Conservation (phyloP, 1,140 invertebrate species). For the Dufourea novaeangliae region DNA sequence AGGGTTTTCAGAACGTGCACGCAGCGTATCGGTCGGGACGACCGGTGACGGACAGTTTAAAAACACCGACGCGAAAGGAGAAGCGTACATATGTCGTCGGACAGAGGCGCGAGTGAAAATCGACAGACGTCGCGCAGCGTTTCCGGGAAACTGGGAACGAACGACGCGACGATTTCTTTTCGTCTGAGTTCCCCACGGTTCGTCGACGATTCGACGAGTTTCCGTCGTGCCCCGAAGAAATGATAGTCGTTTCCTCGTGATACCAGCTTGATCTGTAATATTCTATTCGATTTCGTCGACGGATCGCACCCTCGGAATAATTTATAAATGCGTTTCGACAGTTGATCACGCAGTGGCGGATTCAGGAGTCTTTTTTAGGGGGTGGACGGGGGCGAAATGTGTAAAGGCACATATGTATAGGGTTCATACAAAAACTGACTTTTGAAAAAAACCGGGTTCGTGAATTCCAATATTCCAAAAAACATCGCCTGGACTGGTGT, state of each 20-base stretch:
- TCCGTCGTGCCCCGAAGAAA: too few species aligned
- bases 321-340: constrained; percentile 58
- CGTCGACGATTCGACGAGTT: too few species aligned
- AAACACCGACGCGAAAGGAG: constrained; percentile 26
- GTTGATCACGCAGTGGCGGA: constrained; percentile 67
- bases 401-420: too few species aligned
- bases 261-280: too few species aligned
- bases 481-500: too few species aligned
- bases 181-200: neutral
- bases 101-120: neutral
- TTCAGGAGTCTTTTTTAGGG: too few species aligned
- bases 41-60: constrained; percentile 41
- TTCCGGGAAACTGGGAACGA: neutral
- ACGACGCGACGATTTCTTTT: neutral
- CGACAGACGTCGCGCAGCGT: constrained; percentile 41
- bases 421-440: too few species aligned
- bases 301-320: constrained; percentile 31
- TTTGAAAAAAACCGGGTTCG: too few species aligned
- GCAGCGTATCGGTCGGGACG: constrained; percentile 31
- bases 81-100: constrained; percentile 7
- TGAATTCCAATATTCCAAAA: too few species aligned
- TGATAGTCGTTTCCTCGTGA: too few species aligned
- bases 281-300: constrained; percentile 31
- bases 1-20: constrained; percentile 7
- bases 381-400: too few species aligned